phyloP scores from a whole-genome alignment of 2,113 vertebrate species.

The Hipposideros armiger region DNA sequence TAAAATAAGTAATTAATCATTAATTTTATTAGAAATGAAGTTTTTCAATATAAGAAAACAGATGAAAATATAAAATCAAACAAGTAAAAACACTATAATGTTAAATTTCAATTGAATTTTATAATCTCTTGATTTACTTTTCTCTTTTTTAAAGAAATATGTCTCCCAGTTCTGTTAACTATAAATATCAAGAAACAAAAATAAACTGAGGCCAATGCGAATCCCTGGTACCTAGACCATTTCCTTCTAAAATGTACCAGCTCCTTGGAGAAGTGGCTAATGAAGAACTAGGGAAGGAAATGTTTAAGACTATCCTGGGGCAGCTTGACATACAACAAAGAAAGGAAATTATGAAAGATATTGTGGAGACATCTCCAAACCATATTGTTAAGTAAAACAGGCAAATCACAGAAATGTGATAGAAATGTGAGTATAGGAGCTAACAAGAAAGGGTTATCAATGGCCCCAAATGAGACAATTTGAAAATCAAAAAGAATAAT shows the following conservation, averaged over 20 bases:
- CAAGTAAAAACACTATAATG: background rate
- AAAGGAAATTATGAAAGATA: background rate
- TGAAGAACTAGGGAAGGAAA: background rate
- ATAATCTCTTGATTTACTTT: background rate
- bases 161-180: background rate
- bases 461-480: background rate
- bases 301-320: background rate
- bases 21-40: background rate
- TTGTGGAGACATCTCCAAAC: background rate
- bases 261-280: background rate
- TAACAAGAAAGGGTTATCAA: background rate
- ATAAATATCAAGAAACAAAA: background rate
- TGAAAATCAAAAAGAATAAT: background rate
- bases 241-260: background rate
- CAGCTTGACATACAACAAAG: background rate
- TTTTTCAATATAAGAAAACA: background rate
- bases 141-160: background rate
- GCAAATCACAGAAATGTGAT: background rate
- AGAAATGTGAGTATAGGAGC: background rate
- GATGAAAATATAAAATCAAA: background rate
- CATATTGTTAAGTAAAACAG: background rate
- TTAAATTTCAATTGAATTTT: conserved; percentile 7
- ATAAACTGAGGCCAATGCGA: background rate
- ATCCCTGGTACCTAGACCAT: background rate
- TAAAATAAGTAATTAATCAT: background rate